Base-by-base conservation (phyloP, 2,797 vertebrate species). In the Nyctalus aviator region DNA sequence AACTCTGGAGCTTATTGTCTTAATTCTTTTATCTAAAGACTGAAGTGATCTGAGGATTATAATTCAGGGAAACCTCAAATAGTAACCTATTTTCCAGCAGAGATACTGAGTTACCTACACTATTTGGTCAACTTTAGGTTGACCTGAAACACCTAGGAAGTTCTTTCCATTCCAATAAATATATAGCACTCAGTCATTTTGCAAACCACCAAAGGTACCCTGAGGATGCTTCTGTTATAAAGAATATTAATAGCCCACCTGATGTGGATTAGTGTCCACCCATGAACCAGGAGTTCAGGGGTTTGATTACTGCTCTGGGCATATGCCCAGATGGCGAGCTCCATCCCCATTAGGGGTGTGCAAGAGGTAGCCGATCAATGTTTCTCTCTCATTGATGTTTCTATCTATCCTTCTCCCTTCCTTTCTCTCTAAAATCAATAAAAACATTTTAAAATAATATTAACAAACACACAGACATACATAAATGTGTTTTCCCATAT, bases 21-120 rank as follows among this genome's bases (percentile, higher is more conserved):
- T 77, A 55, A 75, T 79, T 93, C 55, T 84, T 71, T 83, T 66
- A 77, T 12, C 57, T 55, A 81, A 53, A 93, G 21, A 46, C 21
- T 46, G 13, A 59, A 88, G 64, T 30, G 21, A 57, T 55, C 32
- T 78, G 25, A 92, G 18, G 59, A 35, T 27, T 18, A 48, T n/a
- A 46, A 84, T 35, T 91, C 35, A 48, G 68, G 48, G 48, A 6
- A 84, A 89, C 41, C 76, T 75, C 62, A 62, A 81, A 73, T 21
- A 85, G 18, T 15, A 8, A 25, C 5, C 46, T 55, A 9, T 53
- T 88, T 35, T 55, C 20, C 21, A n/a, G 46, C 25, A 71, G 44
- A 85, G 9, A 71, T 46, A 32, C 2, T 73, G 48, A 72, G 46
- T 84, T 25, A 87, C 53, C 53, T 20, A 6, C 17, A 76, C 46